Evolutionary conservation across 2,797 vertebrate species (phyloP).

Genomic region (Premnoplex brunnescens): DNA sequence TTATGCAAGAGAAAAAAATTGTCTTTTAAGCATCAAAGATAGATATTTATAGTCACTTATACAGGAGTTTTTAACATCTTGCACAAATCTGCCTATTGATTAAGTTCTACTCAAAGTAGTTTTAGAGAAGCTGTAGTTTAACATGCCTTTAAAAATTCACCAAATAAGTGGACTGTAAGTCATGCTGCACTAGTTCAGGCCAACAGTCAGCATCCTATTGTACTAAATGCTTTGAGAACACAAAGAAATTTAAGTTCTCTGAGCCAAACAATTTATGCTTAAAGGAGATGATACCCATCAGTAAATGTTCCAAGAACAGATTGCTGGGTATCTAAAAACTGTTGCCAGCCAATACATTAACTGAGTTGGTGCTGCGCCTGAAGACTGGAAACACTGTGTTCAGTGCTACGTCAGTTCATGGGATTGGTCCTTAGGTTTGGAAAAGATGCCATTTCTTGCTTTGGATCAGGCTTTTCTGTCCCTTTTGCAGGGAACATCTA

Average conservation of each 20-base stretch:
- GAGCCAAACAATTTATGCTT: constrained; percentile 5
- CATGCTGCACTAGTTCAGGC: background rate
- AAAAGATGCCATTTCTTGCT: background rate
- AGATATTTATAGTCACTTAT: background rate
- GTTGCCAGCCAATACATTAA: constrained; percentile 47
- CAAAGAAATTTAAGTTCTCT: constrained; percentile 17
- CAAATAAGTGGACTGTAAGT: background rate
- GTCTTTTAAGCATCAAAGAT: background rate
- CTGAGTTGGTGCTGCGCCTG: background rate
- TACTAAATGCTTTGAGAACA: constrained; percentile 43
- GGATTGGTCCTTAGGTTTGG: background rate
- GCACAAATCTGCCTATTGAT: background rate
- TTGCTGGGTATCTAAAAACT: background rate
- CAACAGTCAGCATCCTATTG: background rate
- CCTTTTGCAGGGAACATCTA: background rate
- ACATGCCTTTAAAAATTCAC: constrained; percentile 8
- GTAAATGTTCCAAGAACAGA: constrained; percentile 46
- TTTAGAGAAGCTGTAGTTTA: background rate
- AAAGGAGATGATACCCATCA: background rate
- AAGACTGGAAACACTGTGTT: constrained; percentile 28
- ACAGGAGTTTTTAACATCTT: background rate
- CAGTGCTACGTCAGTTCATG: background rate
- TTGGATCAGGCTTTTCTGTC: background rate
- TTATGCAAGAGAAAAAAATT: background rate
- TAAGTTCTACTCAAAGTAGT: background rate